These are phyloP conservation scores for Myotis yumanensis DNA, from an alignment of 2,113 vertebrate species.

Conservation along the genomic window DNA sequence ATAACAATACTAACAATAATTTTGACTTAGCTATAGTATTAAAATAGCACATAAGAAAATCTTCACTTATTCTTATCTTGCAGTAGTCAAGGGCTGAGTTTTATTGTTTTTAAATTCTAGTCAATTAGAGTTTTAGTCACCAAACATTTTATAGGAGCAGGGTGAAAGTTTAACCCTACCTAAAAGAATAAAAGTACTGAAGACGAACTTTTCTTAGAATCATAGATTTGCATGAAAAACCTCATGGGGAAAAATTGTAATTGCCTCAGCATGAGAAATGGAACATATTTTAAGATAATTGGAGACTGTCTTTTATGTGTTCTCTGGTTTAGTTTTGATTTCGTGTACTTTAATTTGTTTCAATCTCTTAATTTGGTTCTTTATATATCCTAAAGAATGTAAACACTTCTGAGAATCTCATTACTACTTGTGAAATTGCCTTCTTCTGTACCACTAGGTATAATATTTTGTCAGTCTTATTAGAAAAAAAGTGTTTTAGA, in stretches of 20 bases:
- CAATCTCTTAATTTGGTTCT: conserved; percentile 55
- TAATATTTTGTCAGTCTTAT: conserved; percentile 35
- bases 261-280: conserved; percentile 45
- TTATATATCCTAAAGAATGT: conserved; percentile 56
- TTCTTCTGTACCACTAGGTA: conserved; percentile 32
- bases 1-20: neutral
- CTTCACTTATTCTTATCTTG: neutral
- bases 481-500: conserved; percentile 32
- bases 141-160: neutral
- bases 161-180: neutral
- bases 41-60: neutral
- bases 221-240: neutral
- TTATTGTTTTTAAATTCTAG: neutral
- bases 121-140: conserved; percentile 18
- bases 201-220: conserved; percentile 22
- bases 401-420: conserved; percentile 47
- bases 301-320: conserved; percentile 49
- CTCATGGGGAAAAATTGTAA: conserved; percentile 26
- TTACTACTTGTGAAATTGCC: conserved; percentile 63
- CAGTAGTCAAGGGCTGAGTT: neutral
- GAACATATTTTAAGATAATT: conserved; percentile 61
- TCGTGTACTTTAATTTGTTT: conserved; percentile 54
- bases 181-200: conserved; percentile 40
- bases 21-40: neutral
- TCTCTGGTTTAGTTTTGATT: conserved; percentile 68